Percentiles rank a stretch among this genome's conserved stretches.
Conservation (phyloP, 2,888 invertebrate species). For the Aspidiotus rigidus region DNA sequence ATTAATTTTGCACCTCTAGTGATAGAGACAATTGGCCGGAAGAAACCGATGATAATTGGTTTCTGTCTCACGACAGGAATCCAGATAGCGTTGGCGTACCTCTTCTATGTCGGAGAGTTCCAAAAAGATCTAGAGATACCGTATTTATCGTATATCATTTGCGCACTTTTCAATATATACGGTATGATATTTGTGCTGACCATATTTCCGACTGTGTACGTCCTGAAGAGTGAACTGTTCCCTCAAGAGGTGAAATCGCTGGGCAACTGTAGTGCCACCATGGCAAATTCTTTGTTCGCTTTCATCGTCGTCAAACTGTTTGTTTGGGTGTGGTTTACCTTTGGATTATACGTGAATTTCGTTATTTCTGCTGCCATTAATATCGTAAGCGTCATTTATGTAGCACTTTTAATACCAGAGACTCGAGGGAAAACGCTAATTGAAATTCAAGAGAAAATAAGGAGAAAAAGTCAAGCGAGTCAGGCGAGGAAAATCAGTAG, state of each 20-base stretch:
- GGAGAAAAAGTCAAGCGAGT: too few species aligned
- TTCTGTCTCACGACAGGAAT: background rate
- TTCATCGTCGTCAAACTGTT: conserved; percentile 16
- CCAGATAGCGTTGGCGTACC: background rate
- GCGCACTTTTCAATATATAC: conserved; percentile 2
- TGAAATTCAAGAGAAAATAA: conserved; percentile 9
- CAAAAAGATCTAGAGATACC: background rate
- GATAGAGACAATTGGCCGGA: conserved; percentile 37
- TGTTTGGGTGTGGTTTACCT: background rate
- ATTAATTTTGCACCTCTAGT: conserved; percentile 9
- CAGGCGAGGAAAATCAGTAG: too few species aligned
- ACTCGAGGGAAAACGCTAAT: conserved; percentile 13
- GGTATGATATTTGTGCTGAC: conserved; percentile 8
- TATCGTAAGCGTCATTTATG: background rate
- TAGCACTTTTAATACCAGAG: conserved; percentile 11
- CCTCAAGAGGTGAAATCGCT: conserved; percentile 11
- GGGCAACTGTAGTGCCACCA: conserved; percentile 4
- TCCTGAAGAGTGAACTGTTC: conserved; percentile 18
- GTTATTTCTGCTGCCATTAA: background rate
- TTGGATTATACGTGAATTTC: conserved; percentile 17
- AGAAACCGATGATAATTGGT: conserved; percentile 29
- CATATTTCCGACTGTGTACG: background rate
- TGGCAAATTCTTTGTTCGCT: conserved; percentile 8
- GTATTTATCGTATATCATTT: conserved; percentile 17
- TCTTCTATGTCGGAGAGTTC: background rate